Base-by-base conservation (phyloP, 1,140 invertebrate genomes). In the Nixonia krombeini region DNA sequence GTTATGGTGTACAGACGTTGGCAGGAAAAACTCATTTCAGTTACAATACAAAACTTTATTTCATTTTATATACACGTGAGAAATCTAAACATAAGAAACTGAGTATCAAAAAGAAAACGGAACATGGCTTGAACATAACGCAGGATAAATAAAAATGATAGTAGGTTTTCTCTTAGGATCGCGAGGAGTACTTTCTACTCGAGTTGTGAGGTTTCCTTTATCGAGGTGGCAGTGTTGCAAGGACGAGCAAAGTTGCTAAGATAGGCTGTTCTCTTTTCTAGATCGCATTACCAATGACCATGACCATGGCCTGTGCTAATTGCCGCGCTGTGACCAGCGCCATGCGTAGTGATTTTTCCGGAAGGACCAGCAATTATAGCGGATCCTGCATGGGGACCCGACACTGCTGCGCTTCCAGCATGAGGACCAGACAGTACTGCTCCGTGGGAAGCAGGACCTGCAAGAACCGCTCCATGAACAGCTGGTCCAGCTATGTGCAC, bases 281-380 rank as follows among this genome's bases (percentile, higher is more conserved):
- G n/a, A n/a, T 37, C 31, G 50, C 15, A 56, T 62, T 78, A 82
- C 52, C 67, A 79, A 38, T 84, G 76, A 12, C 76, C 77, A 57
- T 84, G 79, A 17, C 75, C 79, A 33, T 77, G 67, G 40, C 80
- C 81, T 9, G 80, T 70, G 23, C 79, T 75, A 10, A 85, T 73
- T 2, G 58, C 79, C 7, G 76, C 73, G 3, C 84, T 82, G 46
- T 81, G 74, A 10, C 82, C 84, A 17, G 76, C 79, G 7, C 84
- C 82, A 29, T 84, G 82, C 38, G 84, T 75, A 0, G 82, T 80
- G 46, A 85, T 85, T 45, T 80, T 85, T 12, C 82, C 84, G 6
- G 81, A 82, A 25, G 84, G 84, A 25, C 84, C 82, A 15, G 80
- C 72, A 16, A 85, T 85, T 2, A 85, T 78, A 4, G 80, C 82